Conservation (phyloP, 2,113 vertebrate species). For the Marmota monax region DNA sequence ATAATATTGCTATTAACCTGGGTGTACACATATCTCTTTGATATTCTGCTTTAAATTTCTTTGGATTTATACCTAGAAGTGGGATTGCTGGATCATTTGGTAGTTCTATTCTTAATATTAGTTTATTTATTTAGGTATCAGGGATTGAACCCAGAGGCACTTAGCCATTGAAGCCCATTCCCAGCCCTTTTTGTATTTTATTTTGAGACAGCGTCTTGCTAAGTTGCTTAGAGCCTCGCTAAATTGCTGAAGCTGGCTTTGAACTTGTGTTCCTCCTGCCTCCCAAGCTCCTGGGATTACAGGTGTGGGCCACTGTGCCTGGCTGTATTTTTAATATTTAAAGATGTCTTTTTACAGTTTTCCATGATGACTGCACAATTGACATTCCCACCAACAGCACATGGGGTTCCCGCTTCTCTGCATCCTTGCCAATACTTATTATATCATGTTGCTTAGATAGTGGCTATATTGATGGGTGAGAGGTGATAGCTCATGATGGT, state of each 20-base stretch:
- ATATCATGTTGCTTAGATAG: neutral
- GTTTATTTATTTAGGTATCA: too few species aligned
- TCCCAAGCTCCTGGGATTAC: too few species aligned
- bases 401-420: neutral
- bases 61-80: neutral
- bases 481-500: neutral
- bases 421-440: neutral
- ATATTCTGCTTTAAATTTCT: neutral
- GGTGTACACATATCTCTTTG: neutral
- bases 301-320: too few species aligned
- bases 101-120: neutral
- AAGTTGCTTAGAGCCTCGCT: too few species aligned
- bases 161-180: too few species aligned
- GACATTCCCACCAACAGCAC: neutral
- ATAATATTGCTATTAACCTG: neutral
- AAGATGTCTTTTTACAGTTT: neutral
- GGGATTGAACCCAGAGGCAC: too few species aligned
- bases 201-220: too few species aligned
- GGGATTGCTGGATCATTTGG: neutral
- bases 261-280: too few species aligned
- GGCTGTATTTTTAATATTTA: neutral
- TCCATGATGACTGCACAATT: neutral
- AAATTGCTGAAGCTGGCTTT: too few species aligned
- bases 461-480: neutral
- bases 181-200: too few species aligned